Evolutionary conservation across 2,888 invertebrate species (phyloP).

Genomic region (Pollenia griseotomentosa): DNA sequence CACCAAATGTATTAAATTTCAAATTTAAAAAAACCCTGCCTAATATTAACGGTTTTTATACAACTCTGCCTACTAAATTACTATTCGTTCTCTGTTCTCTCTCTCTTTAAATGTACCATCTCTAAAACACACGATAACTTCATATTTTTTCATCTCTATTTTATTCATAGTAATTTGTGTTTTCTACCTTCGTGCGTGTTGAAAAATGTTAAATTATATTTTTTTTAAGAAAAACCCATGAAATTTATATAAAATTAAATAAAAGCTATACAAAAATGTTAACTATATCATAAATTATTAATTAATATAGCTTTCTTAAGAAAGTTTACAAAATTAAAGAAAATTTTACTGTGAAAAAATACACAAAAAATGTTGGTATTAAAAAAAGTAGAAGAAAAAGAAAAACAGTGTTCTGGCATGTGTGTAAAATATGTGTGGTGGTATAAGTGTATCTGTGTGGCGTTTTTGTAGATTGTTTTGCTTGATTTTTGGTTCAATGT

Average conservation of each 20-base stretch:
- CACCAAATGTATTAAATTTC: background rate
- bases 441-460: conserved; percentile 61
- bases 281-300: conserved; percentile 41
- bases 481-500: conserved; percentile 37
- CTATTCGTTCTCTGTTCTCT: background rate
- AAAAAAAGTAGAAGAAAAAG: conserved; percentile 7
- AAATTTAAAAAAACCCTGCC: background rate
- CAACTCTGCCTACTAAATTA: background rate
- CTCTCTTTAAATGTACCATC: conserved; percentile 19
- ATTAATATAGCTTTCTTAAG: conserved; percentile 52
- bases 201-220: conserved; percentile 52
- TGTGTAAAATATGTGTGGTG: conserved; percentile 57
- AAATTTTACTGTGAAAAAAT: conserved; percentile 24
- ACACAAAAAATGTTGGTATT: conserved; percentile 14
- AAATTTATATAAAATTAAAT: conserved; percentile 51
- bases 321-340: background rate
- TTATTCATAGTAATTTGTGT: conserved; percentile 62
- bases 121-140: conserved; percentile 19
- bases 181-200: conserved; percentile 60
- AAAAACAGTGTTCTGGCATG: conserved; percentile 66
- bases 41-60: background rate
- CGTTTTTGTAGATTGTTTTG: conserved; percentile 28
- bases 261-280: conserved; percentile 57
- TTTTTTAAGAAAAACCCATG: conserved; percentile 58
- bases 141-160: conserved; percentile 51